phyloP scores from a whole-genome alignment of 2,797 vertebrate species.

The Parauchenoglanis punctatus region DNA sequence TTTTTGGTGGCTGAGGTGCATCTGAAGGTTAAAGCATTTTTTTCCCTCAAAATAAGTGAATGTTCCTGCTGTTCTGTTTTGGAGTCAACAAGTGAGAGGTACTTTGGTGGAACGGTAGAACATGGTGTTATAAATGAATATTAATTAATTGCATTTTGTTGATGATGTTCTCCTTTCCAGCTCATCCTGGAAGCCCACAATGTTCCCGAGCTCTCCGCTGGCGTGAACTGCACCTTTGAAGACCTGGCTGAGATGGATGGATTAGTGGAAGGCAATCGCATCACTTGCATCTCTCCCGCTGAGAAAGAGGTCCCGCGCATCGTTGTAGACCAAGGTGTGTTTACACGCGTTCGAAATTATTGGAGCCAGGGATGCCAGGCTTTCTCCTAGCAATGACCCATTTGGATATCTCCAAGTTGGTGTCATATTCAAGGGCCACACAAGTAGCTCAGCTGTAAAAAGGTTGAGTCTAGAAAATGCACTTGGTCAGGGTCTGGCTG shows the following conservation, averaged over 20 bases:
- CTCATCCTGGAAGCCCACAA: conserved; percentile 95
- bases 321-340: conserved; percentile 89
- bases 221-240: conserved; percentile 95
- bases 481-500: background rate
- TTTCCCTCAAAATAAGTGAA: background rate
- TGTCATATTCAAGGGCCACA: background rate
- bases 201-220: conserved; percentile 92
- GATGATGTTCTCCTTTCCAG: conserved; percentile 68
- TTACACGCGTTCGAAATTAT: background rate
- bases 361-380: background rate
- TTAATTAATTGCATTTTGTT: background rate
- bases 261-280: conserved; percentile 90
- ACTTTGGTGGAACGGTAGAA: background rate
- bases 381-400: background rate
- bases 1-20: conserved; percentile 34
- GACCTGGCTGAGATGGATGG: conserved; percentile 96
- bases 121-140: background rate
- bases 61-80: background rate
- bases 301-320: conserved; percentile 95
- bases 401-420: background rate
- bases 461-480: background rate
- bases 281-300: conserved; percentile 90
- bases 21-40: conserved; percentile 19
- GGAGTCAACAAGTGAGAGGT: background rate
- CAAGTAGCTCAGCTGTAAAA: background rate